Evolutionary conservation across 2,888 invertebrate genomes (phyloP).

Genomic region (Plebejus melissa): DNA sequence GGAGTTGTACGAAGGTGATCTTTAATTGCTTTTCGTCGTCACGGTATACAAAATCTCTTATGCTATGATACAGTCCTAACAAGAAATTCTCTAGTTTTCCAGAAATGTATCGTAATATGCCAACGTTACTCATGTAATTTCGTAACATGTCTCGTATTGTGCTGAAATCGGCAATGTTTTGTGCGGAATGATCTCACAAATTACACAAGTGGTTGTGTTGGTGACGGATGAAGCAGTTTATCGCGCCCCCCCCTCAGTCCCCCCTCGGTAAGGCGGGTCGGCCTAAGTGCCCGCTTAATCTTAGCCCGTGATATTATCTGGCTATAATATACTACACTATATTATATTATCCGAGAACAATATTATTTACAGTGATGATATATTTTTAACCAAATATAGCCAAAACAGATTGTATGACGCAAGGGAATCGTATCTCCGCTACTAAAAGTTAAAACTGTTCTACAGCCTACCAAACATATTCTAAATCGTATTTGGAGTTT

Average conservation of each 20-base stretch:
- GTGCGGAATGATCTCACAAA: slow-evolving; percentile 1
- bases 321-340: neutral
- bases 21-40: neutral
- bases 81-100: neutral
- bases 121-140: neutral
- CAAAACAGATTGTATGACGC: too few relatives aligned
- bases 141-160: neutral
- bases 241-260: neutral
- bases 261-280: neutral
- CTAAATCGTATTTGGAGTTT: too few relatives aligned
- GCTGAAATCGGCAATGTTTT: neutral
- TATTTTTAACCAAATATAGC: neutral
- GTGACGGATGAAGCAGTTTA: slow-evolving; percentile 26
- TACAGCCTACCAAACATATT: too few relatives aligned
- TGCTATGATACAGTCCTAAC: too few relatives aligned
- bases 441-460: too few relatives aligned
- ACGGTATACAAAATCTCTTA: too few relatives aligned
- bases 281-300: slow-evolving; percentile 26
- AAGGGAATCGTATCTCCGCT: too few relatives aligned
- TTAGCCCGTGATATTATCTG: slow-evolving; percentile 11
- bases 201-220: slow-evolving; percentile 17
- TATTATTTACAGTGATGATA: neutral
- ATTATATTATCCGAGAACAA: neutral
- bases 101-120: neutral
- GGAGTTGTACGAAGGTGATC: neutral